A percentile compares a stretch with the other conserved stretches of the same genome.
phyloP scores from a whole-genome alignment of 2,888 invertebrate species.

The Patella ulyssiponensis region DNA sequence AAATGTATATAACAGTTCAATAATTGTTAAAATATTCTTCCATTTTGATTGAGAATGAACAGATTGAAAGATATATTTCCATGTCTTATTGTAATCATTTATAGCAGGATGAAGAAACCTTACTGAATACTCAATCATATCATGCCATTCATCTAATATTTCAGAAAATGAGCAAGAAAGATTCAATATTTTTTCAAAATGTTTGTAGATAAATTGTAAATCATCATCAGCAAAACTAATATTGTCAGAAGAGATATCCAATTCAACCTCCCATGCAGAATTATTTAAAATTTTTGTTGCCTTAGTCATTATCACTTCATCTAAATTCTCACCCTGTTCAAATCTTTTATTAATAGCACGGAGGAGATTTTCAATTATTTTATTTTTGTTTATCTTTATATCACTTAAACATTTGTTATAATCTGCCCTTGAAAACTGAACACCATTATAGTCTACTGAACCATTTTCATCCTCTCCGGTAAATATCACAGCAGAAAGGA shows the following conservation, averaged over 20 bases:
- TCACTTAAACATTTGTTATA: background rate
- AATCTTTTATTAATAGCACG: too few relatives aligned
- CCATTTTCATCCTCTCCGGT: background rate
- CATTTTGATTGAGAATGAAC: background rate
- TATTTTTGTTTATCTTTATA: background rate
- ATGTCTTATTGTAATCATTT: background rate
- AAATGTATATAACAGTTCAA: background rate
- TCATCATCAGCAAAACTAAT: constrained; percentile 1
- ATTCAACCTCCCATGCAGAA: too few relatives aligned
- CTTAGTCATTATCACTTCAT: too few relatives aligned
- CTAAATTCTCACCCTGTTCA: too few relatives aligned
- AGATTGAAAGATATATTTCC: background rate
- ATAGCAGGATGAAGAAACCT: background rate
- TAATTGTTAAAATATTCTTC: background rate
- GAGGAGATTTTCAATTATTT: background rate
- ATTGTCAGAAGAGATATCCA: too few relatives aligned
- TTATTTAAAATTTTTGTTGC: too few relatives aligned
- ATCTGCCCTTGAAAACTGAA: background rate
- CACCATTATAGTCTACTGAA: background rate
- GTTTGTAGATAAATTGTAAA: background rate
- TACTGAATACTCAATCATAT: background rate
- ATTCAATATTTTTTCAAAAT: background rate
- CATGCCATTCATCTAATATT: background rate
- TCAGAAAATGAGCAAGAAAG: background rate
- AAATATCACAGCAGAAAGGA: too few relatives aligned